Conservation (phyloP, 92 coral and sea anemone genomes). For the Virgularia gustaviana region DNA sequence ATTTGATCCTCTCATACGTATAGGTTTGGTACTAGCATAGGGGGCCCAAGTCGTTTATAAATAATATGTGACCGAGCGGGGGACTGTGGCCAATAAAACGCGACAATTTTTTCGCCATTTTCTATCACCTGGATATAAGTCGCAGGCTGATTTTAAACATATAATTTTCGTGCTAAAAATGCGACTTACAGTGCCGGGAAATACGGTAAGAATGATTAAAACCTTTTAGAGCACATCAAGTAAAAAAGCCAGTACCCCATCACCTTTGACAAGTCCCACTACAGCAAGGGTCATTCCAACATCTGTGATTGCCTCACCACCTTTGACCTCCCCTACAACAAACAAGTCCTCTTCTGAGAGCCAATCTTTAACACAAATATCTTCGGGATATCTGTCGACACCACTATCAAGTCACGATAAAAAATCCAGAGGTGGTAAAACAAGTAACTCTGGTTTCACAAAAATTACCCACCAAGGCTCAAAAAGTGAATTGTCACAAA, state of each 20-base stretch:
- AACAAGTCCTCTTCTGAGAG: neutral
- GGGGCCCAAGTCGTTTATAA: too few species aligned
- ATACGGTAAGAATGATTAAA: neutral
- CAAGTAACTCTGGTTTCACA: neutral
- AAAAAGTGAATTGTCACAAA: slow-evolving; percentile 32
- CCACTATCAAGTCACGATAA: neutral
- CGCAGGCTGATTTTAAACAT: neutral
- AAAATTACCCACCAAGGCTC: neutral
- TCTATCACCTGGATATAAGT: too few species aligned
- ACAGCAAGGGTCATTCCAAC: slow-evolving; percentile 13
- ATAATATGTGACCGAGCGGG: too few species aligned
- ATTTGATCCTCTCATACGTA: too few species aligned
- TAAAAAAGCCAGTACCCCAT: neutral
- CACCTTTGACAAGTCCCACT: neutral
- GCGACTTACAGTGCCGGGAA: neutral
- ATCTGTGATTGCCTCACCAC: neutral
- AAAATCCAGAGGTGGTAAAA: neutral
- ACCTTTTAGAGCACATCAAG: neutral
- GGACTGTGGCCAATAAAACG: too few species aligned
- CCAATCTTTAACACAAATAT: neutral
- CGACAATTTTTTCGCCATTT: too few species aligned
- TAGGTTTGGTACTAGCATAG: too few species aligned
- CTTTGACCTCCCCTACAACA: neutral
- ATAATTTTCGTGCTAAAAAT: neutral
- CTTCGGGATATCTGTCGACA: neutral